These are phyloP conservation scores for Bufotes viridis DNA, from an alignment of 2,797 vertebrate species.

Conservation along the genomic window DNA sequence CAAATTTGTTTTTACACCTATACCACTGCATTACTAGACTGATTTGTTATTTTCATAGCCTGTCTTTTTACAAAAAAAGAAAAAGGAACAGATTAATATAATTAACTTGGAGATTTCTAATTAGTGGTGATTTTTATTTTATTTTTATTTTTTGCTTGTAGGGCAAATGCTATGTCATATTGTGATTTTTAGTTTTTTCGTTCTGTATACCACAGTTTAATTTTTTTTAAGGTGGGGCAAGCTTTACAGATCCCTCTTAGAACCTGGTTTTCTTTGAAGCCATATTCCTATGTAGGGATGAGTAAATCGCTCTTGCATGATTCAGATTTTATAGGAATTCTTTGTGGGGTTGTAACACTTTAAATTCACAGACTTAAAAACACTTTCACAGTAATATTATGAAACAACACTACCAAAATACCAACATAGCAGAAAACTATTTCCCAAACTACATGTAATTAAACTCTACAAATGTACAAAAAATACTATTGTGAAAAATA, in stretches of 20 bases:
- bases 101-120: neutral
- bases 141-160: neutral
- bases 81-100: neutral
- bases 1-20: neutral
- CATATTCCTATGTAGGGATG: conserved; percentile 21
- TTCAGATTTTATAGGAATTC: neutral
- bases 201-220: neutral
- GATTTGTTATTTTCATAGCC: neutral
- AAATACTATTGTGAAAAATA: neutral
- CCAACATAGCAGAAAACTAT: neutral
- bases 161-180: neutral
- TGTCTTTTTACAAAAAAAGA: neutral
- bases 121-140: neutral
- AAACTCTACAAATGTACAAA: neutral
- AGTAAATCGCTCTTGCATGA: neutral
- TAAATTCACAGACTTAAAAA: neutral
- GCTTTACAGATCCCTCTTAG: neutral
- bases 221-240: neutral
- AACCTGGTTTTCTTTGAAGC: conserved; percentile 34
- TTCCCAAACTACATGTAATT: neutral
- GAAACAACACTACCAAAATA: neutral
- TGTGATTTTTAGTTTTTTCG: neutral
- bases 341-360: neutral
- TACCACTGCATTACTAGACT: neutral
- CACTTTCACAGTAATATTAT: neutral